These are phyloP conservation scores for Nowickia ferox DNA, from an alignment of 2,888 invertebrate genomes.

Conservation along the genomic window DNA sequence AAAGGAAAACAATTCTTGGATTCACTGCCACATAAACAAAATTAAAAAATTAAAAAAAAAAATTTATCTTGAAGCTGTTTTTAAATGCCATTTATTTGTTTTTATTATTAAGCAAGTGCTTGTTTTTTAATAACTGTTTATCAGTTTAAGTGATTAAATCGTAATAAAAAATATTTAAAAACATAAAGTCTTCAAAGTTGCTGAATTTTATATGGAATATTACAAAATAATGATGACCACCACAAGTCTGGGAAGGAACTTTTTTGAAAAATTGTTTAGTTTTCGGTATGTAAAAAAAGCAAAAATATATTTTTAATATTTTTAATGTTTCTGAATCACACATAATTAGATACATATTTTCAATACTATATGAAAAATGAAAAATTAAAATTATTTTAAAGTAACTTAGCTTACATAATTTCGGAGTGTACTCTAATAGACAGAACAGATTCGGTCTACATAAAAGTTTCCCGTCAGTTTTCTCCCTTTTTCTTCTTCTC, in stretches of 20 bases:
- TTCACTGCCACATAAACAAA: background rate
- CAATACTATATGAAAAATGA: too few species aligned
- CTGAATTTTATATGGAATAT: constrained; percentile 72
- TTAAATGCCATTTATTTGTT: constrained; percentile 11
- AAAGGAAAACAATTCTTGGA: background rate
- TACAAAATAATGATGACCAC: constrained; percentile 76
- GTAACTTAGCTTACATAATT: too few species aligned
- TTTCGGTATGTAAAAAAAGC: constrained; percentile 74
- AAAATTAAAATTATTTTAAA: too few species aligned
- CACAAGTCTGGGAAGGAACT: constrained; percentile 75
- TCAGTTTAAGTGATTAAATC: constrained; percentile 30
- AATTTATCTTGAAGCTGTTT: constrained; percentile 12
- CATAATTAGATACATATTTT: too few species aligned
- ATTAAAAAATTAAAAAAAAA: background rate
- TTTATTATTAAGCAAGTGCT: background rate
- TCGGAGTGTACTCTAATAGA: too few species aligned
- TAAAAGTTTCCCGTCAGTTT: too few species aligned
- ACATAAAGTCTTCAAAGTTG: background rate
- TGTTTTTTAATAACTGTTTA: constrained; percentile 31
- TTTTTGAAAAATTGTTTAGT: constrained; percentile 77
- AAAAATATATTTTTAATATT: constrained; percentile 6
- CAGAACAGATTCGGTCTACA: too few species aligned
- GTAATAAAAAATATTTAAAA: constrained; percentile 17
- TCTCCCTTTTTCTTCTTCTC: too few species aligned
- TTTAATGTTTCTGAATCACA: too few species aligned